Conservation (phyloP, 2,797 vertebrate genomes). For the Todus mexicanus region DNA sequence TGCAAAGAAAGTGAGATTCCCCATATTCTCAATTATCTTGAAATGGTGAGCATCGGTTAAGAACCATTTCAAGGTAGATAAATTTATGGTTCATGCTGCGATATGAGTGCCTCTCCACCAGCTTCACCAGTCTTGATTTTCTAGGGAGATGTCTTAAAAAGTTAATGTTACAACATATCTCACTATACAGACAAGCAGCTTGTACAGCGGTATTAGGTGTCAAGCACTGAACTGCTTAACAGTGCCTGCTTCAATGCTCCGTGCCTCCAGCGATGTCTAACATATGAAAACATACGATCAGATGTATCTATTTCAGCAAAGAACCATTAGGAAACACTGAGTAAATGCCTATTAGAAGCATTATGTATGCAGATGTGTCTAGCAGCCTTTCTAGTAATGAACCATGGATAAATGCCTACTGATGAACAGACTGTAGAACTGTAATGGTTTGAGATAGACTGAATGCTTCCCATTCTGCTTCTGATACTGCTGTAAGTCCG, state of each 20-base stretch:
- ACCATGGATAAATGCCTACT: not conserved
- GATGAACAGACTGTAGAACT: not conserved
- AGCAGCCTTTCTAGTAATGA: not conserved
- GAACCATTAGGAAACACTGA: not conserved
- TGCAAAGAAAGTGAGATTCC: not conserved
- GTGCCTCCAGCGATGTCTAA: not conserved
- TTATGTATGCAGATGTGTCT: not conserved
- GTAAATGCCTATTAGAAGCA: not conserved
- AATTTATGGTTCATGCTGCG: not conserved
- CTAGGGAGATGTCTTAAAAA: not conserved
- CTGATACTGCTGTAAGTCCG: not conserved
- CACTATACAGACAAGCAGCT: not conserved
- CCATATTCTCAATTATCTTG: not conserved
- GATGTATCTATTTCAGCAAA: not conserved
- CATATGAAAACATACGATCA: not conserved
- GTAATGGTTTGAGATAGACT: not conserved
- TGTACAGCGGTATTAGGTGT: not conserved
- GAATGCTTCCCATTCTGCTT: not conserved
- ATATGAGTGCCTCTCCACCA: not conserved
- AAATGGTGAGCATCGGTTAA: not conserved
- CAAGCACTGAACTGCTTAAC: not conserved
- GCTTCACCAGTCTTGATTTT: not conserved
- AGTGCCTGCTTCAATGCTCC: not conserved
- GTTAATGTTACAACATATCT: not conserved
- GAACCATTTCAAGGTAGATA: not conserved